These are phyloP conservation scores for Tyria jacobaeae DNA, from an alignment of 2,888 invertebrate species.

Conservation along the genomic window DNA sequence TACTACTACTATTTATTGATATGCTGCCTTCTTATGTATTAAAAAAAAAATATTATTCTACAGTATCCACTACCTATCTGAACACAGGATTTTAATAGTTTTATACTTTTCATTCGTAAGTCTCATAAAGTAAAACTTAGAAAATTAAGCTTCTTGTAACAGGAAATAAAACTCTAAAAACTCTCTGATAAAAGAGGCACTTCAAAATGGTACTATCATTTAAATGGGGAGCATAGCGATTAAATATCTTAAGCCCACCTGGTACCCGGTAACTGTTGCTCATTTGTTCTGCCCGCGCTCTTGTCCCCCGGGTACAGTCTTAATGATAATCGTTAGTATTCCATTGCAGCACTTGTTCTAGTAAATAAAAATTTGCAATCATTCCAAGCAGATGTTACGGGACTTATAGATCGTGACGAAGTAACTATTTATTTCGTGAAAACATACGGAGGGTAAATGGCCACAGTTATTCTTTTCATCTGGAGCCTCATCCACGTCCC, in stretches of 20 bases:
- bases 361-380: slow-evolving; percentile 71
- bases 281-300: slow-evolving; percentile 42
- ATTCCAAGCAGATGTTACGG: slow-evolving; percentile 61
- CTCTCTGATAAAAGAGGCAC: slow-evolving; percentile 1
- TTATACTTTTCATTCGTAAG: too few species aligned
- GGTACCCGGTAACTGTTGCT: slow-evolving; percentile 40
- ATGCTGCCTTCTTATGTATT: too few species aligned
- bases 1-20: too few species aligned
- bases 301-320: slow-evolving; percentile 23
- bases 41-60: too few species aligned
- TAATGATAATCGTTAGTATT: slow-evolving; percentile 67
- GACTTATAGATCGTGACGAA: slow-evolving; percentile 57
- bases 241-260: slow-evolving; percentile 41
- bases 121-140: background rate
- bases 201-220: slow-evolving; percentile 16
- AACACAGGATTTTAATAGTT: too few species aligned
- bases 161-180: background rate
- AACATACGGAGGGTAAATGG: slow-evolving; percentile 7
- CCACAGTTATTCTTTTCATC: background rate
- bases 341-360: slow-evolving; percentile 44
- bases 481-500: background rate
- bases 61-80: too few species aligned
- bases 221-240: slow-evolving; percentile 23
- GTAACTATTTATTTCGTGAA: slow-evolving; percentile 30
- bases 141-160: background rate